phyloP scores from a whole-genome alignment of 2,888 invertebrate species.

The Acrobasis suavella region DNA sequence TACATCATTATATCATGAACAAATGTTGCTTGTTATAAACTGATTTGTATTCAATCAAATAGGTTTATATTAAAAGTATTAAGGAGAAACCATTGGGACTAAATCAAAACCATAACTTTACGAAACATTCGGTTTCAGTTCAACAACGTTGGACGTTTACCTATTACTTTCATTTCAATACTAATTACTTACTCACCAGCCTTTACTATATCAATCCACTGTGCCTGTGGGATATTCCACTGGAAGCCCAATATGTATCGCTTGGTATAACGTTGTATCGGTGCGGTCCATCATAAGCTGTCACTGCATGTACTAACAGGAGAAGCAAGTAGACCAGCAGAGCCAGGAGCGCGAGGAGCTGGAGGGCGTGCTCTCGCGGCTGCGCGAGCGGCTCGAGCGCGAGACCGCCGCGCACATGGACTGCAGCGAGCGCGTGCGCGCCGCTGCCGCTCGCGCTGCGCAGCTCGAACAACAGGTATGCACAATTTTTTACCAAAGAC shows the following conservation, averaged over 20 bases:
- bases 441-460: conserved; percentile 79
- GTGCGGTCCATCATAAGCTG: not conserved
- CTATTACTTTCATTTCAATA: no score
- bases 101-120: no score
- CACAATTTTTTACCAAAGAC: no score
- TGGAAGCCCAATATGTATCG: conserved; percentile 25
- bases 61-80: no score
- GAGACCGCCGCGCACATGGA: conserved; percentile 94
- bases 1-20: no score
- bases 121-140: no score
- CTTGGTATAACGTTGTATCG: not conserved
- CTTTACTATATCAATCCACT: no score
- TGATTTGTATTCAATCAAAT: no score
- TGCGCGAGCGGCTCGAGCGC: conserved; percentile 94
- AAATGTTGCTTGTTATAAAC: no score
- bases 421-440: conserved; percentile 87
- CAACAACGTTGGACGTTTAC: no score
- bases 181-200: no score
- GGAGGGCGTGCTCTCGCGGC: conserved; percentile 89
- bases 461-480: conserved; percentile 83
- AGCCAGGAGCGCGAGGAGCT: conserved; percentile 96
- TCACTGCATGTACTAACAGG: conserved; percentile 73
- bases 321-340: conserved; percentile 94
- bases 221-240: not conserved
- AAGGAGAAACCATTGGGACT: no score